phyloP scores from a whole-genome alignment of 2,113 vertebrate genomes.

The Tachuris rubrigastra region DNA sequence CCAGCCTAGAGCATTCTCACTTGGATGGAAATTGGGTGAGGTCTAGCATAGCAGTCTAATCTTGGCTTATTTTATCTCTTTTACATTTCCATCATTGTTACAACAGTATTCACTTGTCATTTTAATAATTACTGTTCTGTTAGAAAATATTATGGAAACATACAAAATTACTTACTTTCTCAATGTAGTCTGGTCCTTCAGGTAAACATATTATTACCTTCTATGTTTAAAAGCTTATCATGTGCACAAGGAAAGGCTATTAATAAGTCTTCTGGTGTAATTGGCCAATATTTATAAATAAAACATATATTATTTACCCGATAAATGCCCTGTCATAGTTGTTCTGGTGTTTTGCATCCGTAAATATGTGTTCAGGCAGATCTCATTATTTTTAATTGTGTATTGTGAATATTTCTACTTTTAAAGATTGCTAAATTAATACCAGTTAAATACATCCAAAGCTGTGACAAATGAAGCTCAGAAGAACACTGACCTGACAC shows the following conservation, averaged over 20 bases:
- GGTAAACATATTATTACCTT: not conserved
- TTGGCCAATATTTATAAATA: conserved; percentile 32
- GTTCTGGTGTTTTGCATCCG: not conserved
- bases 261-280: not conserved
- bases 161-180: not conserved
- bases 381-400: conserved; percentile 27
- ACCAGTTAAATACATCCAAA: not conserved
- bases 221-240: not conserved
- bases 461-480: not conserved
- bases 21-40: not conserved
- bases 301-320: not conserved
- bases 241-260: not conserved
- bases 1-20: not conserved
- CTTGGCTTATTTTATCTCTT: not conserved
- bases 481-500: not conserved
- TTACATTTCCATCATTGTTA: not conserved
- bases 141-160: not conserved
- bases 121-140: not conserved
- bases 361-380: not conserved
- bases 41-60: not conserved
- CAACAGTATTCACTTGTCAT: not conserved
- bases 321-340: not conserved
- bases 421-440: not conserved
- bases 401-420: not conserved
- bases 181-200: not conserved